These are phyloP conservation scores for Leucosticte australis DNA, from an alignment of 2,113 vertebrate species.

Conservation along the genomic window DNA sequence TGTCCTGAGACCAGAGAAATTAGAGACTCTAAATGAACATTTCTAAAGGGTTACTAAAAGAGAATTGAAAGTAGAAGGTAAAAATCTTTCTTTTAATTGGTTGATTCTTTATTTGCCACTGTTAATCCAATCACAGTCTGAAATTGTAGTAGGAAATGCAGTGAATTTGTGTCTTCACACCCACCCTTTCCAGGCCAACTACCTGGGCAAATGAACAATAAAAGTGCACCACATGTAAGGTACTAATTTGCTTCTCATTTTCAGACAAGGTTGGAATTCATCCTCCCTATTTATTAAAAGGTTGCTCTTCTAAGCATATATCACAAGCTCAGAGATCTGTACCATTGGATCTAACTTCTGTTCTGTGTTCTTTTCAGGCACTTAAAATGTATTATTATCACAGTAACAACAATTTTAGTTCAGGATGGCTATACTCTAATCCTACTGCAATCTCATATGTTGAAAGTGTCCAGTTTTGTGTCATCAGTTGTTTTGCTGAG, in stretches of 20 bases:
- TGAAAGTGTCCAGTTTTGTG: neutral
- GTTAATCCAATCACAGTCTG: neutral
- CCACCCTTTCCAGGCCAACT: neutral
- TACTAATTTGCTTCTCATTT: neutral
- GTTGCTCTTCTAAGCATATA: neutral
- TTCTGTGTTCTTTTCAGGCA: neutral
- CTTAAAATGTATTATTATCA: neutral
- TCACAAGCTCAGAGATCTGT: neutral
- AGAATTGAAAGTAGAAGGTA: neutral
- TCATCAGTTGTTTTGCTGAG: neutral
- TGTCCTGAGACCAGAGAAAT: neutral
- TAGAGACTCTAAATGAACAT: neutral
- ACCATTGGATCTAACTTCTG: neutral
- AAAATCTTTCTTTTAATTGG: neutral
- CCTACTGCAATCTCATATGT: neutral
- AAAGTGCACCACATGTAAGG: neutral
- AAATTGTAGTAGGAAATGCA: neutral
- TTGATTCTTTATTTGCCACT: neutral
- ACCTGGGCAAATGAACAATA: neutral
- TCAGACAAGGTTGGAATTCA: neutral
- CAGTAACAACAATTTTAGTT: neutral
- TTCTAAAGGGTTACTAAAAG: neutral
- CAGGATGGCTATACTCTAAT: neutral
- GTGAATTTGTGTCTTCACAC: neutral
- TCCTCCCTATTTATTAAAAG: neutral